Conservation (phyloP, 2,113 vertebrate genomes). For the Petaurus breviceps region DNA sequence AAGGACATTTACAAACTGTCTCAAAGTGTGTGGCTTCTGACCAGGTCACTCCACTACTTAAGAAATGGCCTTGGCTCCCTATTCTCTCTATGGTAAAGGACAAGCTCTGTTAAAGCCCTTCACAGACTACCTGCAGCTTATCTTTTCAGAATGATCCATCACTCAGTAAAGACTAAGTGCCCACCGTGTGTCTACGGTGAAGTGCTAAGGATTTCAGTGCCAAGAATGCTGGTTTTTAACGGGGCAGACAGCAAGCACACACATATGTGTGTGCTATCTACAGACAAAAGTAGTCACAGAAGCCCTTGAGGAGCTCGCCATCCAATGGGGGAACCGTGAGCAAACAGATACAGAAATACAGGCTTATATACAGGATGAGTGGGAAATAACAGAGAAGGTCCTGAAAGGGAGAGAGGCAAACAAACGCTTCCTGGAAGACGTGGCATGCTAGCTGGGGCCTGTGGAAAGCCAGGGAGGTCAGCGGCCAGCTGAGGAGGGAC, state of each 20-base stretch:
- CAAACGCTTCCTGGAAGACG: too few relatives aligned
- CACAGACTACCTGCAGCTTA: not conserved
- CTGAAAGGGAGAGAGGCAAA: not conserved
- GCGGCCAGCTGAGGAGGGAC: too few relatives aligned
- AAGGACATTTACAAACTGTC: slow-evolving; percentile 16
- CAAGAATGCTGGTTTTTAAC: too few relatives aligned
- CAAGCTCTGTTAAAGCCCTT: not conserved
- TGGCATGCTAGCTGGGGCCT: too few relatives aligned
- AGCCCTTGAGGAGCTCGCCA: not conserved
- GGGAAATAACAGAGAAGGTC: not conserved
- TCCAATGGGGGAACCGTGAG: not conserved
- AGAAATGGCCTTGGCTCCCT: not conserved
- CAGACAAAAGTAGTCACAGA: too few relatives aligned
- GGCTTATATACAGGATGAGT: not conserved
- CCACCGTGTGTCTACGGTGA: too few relatives aligned
- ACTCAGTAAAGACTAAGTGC: not conserved
- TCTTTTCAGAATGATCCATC: too few relatives aligned
- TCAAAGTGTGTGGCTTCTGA: not conserved
- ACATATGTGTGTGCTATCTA: not conserved
- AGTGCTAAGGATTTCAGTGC: too few relatives aligned
- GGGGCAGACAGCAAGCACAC: not conserved
- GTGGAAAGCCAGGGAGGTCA: too few relatives aligned
- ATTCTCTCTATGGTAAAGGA: not conserved
- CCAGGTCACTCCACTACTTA: not conserved
- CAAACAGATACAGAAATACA: not conserved